Evolutionary conservation across 2,113 vertebrate species (phyloP), one percentile per base, ranked within the genome.

Genomic region (Silurus meridionalis): DNA sequence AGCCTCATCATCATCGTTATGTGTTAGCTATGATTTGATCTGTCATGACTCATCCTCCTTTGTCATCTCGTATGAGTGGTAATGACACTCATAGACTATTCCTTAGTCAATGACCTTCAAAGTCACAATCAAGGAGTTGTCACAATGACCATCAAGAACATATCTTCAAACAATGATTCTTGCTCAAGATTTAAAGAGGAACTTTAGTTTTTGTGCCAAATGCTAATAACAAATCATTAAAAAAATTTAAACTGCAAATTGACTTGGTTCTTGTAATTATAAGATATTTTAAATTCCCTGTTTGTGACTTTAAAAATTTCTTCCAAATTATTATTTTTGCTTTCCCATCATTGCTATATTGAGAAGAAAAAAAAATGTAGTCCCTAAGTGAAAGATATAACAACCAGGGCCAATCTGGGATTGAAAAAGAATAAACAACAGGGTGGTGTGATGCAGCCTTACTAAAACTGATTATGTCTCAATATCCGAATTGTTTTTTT

Each of bases 1-100:
- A 60, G 83, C 25, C 37, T 85, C 52, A 63, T 64, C 63, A 28
- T 85, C 58, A 60, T 87, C 15, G 2, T 64, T 58, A 84, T 80
- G 14, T 17, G 48, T 86, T 55, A 28, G 71, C 55, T 81, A 21
- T 83, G 55, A 48, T 52, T 48, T 67, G 48, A 25, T 10, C n/a
- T 15, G 17, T 74, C n/a, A 77, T 84, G 53, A 74, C 28, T 61
- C 21, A 60, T 61, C 75, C 67, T 78, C 21, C 60, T 25, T 82
- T 50, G 37, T 48, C 71, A 46, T 87, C 8, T n/a, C 58, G 53
- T 11, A 21, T 37, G n/a, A 79, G 28, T 60, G 77, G 60, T 80
- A 25, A 78, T 78, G 17, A 60, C 77, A 79, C 55, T 37, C 13
- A 21, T 14, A 60, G 78, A 37, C 37, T 60, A 23, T 48, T 61